phyloP scores from a whole-genome alignment of 2,888 invertebrate species.

The Allolobophora icterica region DNA sequence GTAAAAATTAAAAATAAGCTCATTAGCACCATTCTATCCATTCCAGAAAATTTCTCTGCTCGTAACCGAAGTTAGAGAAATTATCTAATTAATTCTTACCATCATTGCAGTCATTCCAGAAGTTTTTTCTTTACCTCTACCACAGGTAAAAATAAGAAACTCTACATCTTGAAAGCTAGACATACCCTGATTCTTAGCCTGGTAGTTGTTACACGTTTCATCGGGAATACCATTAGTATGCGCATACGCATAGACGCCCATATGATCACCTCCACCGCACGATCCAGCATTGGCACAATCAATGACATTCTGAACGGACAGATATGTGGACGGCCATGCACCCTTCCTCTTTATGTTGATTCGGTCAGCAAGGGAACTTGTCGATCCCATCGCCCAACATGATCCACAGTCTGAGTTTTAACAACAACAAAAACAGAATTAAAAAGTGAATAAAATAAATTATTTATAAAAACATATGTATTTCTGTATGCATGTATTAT shows the following conservation, averaged over 20 bases:
- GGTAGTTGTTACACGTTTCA: conserved; percentile 69
- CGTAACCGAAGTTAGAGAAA: too few relatives aligned
- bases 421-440: background rate
- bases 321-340: conserved; percentile 66
- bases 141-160: background rate
- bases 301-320: conserved; percentile 67
- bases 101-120: too few relatives aligned
- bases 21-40: too few relatives aligned
- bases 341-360: conserved; percentile 67
- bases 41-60: too few relatives aligned
- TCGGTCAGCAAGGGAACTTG: conserved; percentile 67
- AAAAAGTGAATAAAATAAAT: background rate
- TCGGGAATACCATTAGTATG: conserved; percentile 67
- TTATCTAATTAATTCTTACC: too few relatives aligned
- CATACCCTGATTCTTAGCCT: conserved; percentile 66
- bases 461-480: background rate
- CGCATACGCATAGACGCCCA: conserved; percentile 66
- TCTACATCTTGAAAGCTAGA: background rate
- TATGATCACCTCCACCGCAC: conserved; percentile 62
- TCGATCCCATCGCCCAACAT: conserved; percentile 68
- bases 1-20: too few relatives aligned
- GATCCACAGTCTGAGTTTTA: conserved; percentile 66
- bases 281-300: conserved; percentile 67
- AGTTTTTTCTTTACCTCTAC: background rate
- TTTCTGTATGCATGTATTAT: background rate